Conservation (phyloP, 2,888 invertebrate genomes). For the Keiferia lycopersicella region DNA sequence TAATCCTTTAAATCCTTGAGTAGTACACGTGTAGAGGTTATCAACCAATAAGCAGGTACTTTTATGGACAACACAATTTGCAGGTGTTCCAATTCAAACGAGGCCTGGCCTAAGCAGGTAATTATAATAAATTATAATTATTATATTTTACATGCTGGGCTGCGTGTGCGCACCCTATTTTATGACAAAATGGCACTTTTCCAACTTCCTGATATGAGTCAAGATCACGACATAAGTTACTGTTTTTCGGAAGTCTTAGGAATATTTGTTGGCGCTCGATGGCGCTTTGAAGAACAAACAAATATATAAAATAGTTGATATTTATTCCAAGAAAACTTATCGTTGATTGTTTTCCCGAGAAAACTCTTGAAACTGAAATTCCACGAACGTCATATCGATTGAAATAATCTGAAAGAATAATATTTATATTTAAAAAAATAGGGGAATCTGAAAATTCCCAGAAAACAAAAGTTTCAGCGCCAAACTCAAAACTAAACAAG, state of each 20-base stretch:
- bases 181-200: slow-evolving; percentile 11
- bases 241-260: slow-evolving; percentile 14
- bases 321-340: background rate
- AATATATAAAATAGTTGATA: background rate
- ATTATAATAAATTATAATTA: slow-evolving; percentile 27
- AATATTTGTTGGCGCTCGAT: slow-evolving; percentile 4
- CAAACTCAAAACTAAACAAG: too few species aligned
- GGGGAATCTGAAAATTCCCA: too few species aligned
- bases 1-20: background rate
- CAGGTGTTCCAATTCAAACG: slow-evolving; percentile 9
- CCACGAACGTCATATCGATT: too few species aligned
- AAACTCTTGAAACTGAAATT: background rate
- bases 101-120: slow-evolving; percentile 30
- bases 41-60: slow-evolving; percentile 4
- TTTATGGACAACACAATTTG: background rate
- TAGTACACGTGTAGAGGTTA: slow-evolving; percentile 8
- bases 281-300: slow-evolving; percentile 12
- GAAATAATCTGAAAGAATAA: too few species aligned
- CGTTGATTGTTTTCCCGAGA: background rate
- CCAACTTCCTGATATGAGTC: slow-evolving; percentile 23
- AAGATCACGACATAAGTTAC: slow-evolving; percentile 19
- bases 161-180: background rate
- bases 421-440: too few species aligned
- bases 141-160: background rate
- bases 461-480: too few species aligned